phyloP scores from a whole-genome alignment of 37 sponge, comb jelly and placozoan species.

The Spongilla lacustris region DNA sequence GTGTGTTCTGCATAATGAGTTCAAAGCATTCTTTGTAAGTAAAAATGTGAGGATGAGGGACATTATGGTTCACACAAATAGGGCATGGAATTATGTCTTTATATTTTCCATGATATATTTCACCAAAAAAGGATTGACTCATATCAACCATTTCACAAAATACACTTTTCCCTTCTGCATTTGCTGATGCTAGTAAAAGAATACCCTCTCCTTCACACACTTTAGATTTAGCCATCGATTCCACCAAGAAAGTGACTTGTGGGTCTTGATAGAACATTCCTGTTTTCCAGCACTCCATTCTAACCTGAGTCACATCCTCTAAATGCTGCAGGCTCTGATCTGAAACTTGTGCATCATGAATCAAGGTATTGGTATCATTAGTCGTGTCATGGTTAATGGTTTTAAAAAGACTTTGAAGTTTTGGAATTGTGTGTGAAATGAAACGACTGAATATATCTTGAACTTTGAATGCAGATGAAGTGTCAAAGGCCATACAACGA shows the following conservation, averaged over 20 bases:
- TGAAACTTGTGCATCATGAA: background rate
- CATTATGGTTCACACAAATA: too few species aligned
- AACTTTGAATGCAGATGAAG: constrained; percentile 67
- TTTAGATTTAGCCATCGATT: background rate
- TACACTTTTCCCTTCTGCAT: background rate
- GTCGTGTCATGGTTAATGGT: background rate
- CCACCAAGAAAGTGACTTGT: background rate
- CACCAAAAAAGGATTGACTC: too few species aligned
- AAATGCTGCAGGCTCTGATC: background rate
- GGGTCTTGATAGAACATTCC: background rate
- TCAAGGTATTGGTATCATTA: background rate
- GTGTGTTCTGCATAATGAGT: too few species aligned
- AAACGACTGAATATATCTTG: constrained; percentile 81
- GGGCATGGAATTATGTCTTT: too few species aligned
- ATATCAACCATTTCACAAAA: background rate
- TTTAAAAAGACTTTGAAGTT: background rate
- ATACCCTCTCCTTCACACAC: background rate
- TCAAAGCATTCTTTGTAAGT: too few species aligned
- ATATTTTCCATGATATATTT: too few species aligned
- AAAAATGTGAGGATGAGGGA: too few species aligned
- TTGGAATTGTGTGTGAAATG: constrained; percentile 39
- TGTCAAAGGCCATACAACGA: constrained; percentile 47
- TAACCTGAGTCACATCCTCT: background rate
- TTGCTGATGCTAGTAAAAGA: background rate
- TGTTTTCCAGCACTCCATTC: background rate